These are phyloP conservation scores for Triplophysa rosa DNA, from an alignment of 2,113 vertebrate species.

Conservation along the genomic window DNA sequence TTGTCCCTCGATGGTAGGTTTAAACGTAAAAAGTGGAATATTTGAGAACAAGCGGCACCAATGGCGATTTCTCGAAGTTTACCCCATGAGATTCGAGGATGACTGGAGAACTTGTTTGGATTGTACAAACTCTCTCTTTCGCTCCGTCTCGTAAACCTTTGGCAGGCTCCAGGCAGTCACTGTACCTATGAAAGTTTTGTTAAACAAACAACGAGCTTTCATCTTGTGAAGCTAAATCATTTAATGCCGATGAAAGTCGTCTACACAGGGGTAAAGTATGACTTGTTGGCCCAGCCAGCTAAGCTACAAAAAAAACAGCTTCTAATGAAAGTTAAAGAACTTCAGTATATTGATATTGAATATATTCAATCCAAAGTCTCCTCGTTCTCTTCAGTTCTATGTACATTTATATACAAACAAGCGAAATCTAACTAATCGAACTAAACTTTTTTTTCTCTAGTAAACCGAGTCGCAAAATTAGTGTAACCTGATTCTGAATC, in stretches of 20 bases:
- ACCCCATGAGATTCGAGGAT: background rate
- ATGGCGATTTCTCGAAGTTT: background rate
- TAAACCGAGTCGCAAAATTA: background rate
- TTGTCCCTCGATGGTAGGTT: background rate
- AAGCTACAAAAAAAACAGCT: background rate
- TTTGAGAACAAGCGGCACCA: background rate
- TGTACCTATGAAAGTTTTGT: conserved; percentile 26
- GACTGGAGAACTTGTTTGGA: background rate
- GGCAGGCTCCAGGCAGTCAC: background rate
- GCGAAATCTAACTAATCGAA: too few relatives aligned
- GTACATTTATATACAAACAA: too few relatives aligned
- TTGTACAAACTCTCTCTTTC: background rate
- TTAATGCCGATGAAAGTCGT: conserved; percentile 39
- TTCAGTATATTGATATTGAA: background rate
- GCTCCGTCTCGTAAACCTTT: conserved; percentile 1
- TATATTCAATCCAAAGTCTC: too few relatives aligned
- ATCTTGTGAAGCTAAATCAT: conserved; percentile 34
- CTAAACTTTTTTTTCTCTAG: background rate
- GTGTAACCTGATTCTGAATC: background rate
- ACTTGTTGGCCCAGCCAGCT: background rate
- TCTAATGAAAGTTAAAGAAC: background rate
- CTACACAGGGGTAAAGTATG: conserved; percentile 18
- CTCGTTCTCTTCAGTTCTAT: too few relatives aligned
- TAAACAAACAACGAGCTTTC: conserved; percentile 35
- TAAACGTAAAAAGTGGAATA: conserved; percentile 21